Evolutionary conservation across 2,888 invertebrate species (phyloP).

Genomic region (Zonitis immaculata): DNA sequence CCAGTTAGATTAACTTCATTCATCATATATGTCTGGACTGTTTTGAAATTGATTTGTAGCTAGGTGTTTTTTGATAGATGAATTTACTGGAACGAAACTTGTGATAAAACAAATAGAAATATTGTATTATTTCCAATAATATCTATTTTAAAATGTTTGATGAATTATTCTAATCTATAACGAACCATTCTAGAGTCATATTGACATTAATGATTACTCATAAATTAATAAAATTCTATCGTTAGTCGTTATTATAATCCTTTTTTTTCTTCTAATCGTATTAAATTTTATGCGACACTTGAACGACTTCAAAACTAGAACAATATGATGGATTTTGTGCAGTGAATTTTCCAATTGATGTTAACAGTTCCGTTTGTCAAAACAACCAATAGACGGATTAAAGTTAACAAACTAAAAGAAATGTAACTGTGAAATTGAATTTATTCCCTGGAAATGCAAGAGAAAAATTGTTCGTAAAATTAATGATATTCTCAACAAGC

Average conservation of each 20-base stretch:
- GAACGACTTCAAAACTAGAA: neutral
- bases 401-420: neutral
- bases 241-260: too few relatives aligned
- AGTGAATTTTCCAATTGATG: neutral
- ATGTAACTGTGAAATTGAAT: neutral
- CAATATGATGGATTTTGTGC: neutral
- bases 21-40: conserved; percentile 2
- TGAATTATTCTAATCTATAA: too few relatives aligned
- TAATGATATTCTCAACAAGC: too few relatives aligned
- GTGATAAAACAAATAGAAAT: neutral
- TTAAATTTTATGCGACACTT: neutral
- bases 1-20: conserved; percentile 2
- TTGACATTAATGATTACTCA: too few relatives aligned
- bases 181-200: too few relatives aligned
- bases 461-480: too few relatives aligned
- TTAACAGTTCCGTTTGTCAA: neutral
- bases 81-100: neutral
- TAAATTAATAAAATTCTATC: too few relatives aligned
- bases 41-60: conserved; percentile 4
- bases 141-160: neutral
- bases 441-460: neutral
- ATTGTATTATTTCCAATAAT: neutral
- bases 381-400: neutral
- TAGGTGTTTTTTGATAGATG: neutral
- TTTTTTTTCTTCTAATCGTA: neutral